These are phyloP conservation scores for Pterocles orientalis DNA, from an alignment of 2,113 vertebrate species.

Conservation along the genomic window DNA sequence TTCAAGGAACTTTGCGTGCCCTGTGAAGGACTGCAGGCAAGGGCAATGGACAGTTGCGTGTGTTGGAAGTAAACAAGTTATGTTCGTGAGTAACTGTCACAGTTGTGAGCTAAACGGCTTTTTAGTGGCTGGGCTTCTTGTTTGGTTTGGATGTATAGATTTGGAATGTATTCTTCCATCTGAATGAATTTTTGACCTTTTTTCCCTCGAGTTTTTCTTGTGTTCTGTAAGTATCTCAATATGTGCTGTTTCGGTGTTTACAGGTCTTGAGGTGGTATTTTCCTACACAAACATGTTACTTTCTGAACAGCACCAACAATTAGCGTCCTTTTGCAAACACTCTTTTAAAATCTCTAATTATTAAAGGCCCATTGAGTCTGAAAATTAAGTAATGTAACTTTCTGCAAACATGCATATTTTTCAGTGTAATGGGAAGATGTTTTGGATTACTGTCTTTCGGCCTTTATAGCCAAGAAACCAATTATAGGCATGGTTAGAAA, in stretches of 20 bases:
- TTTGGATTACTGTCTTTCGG: conserved; percentile 17
- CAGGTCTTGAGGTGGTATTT: neutral
- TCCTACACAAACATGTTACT: neutral
- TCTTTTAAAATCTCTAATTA: neutral
- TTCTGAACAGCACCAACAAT: neutral
- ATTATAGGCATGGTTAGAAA: conserved; percentile 37
- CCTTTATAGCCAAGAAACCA: conserved; percentile 1
- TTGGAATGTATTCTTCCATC: neutral
- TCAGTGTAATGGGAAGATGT: neutral
- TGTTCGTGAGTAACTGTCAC: neutral
- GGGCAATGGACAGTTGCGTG: neutral
- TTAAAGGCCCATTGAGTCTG: neutral
- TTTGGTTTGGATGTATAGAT: neutral
- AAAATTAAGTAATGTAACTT: conserved; percentile 1
- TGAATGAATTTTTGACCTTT: neutral
- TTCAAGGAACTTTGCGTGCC: neutral
- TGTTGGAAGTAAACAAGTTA: neutral
- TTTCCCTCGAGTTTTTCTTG: neutral
- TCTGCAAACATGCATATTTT: neutral
- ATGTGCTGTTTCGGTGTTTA: rapidly evolving
- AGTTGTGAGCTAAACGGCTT: neutral
- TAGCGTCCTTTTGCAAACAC: neutral
- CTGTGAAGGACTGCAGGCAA: neutral
- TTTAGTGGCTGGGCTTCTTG: neutral
- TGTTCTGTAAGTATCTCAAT: rapidly evolving